A percentile compares a stretch with the other conserved stretches of the same genome.
These are phyloP conservation scores for Aegithalos caudatus DNA, from an alignment of 2,113 vertebrate genomes.

Conservation along the genomic window DNA sequence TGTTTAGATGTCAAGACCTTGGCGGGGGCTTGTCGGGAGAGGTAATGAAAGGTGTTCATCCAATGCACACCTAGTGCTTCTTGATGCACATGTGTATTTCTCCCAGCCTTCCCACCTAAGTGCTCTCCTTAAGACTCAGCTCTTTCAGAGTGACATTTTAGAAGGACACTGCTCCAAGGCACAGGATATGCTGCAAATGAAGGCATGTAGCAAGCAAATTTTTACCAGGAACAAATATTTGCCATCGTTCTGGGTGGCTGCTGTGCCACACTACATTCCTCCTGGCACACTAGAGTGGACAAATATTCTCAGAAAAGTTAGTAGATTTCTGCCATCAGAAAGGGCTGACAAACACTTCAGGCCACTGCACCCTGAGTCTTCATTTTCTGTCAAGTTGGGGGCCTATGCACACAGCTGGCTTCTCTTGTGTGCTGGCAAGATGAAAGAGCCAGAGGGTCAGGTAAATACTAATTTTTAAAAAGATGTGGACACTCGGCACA, in stretches of 20 bases:
- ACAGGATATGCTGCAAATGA: neutral
- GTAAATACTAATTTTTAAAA: neutral
- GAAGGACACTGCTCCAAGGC: neutral
- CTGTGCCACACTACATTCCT: neutral
- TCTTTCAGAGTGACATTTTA: neutral
- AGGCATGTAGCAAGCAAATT: neutral
- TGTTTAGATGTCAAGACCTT: neutral
- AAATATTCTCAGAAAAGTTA: conserved; percentile 11
- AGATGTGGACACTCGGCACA: neutral
- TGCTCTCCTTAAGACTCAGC: neutral
- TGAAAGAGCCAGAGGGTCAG: neutral
- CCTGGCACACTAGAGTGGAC: conserved; percentile 11
- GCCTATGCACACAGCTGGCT: neutral
- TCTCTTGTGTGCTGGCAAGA: neutral
- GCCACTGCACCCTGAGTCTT: neutral
- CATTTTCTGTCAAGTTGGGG: neutral
- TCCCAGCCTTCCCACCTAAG: neutral
- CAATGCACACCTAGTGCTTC: neutral
- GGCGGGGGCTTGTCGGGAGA: neutral
- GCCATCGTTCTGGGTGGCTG: neutral
- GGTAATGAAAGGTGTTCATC: neutral
- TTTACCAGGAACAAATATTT: conserved; percentile 34
- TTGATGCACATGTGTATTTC: neutral
- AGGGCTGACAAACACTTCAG: conserved; percentile 27
- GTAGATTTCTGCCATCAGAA: conserved; percentile 12